These are phyloP conservation scores for Nipponia nippon DNA, from an alignment of 2,113 vertebrate species.

Conservation along the genomic window DNA sequence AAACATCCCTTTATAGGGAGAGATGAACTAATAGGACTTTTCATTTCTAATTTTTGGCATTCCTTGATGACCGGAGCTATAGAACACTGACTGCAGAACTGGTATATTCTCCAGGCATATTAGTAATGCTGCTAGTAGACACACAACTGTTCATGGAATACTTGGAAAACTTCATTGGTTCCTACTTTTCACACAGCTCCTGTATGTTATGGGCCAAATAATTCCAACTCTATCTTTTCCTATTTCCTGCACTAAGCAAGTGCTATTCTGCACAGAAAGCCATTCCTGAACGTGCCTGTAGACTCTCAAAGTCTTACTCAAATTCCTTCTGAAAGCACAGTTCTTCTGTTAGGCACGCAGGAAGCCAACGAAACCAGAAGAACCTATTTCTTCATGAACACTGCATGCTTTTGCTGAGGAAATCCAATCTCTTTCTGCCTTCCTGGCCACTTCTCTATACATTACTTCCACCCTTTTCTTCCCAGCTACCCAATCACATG, in stretches of 20 bases:
- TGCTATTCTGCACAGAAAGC: neutral
- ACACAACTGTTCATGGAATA: neutral
- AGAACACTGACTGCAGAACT: neutral
- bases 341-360: neutral
- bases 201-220: neutral
- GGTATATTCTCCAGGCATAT: neutral
- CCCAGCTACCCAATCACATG: fast-evolving
- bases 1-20: neutral
- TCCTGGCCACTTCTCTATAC: neutral
- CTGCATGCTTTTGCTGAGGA: neutral
- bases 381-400: neutral
- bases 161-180: neutral
- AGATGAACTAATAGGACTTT: neutral
- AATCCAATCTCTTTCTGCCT: neutral
- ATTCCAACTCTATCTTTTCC: neutral
- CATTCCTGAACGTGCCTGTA: neutral
- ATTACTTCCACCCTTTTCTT: neutral
- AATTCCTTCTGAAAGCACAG: neutral
- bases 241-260: neutral
- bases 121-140: neutral
- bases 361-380: neutral
- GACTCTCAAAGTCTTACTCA: neutral
- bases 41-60: neutral
- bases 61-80: neutral
- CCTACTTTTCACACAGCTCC: neutral